Percentiles rank a stretch among this genome's conserved stretches.
These are phyloP conservation scores for Rhinoraja longicauda DNA, from an alignment of 2,797 vertebrate species.

Conservation along the genomic window DNA sequence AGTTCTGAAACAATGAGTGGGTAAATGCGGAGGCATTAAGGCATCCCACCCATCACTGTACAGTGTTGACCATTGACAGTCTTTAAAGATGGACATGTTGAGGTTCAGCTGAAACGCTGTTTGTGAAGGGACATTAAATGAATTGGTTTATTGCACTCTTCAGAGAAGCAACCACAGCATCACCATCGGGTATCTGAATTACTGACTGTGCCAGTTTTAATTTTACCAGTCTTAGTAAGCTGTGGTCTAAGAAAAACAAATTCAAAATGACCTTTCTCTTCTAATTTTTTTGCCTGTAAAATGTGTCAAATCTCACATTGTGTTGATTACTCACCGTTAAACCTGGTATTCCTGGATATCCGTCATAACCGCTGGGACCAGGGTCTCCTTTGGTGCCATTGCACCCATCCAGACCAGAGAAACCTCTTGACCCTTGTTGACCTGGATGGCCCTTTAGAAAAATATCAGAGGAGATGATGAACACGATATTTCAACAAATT, in stretches of 20 bases:
- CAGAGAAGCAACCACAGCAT: neutral
- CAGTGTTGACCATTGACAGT: neutral
- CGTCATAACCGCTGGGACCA: conserved; percentile 53
- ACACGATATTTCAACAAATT: neutral
- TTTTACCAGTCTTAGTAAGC: neutral
- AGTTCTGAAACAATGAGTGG: neutral
- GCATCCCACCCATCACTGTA: no score
- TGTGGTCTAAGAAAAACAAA: neutral
- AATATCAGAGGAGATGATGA: neutral
- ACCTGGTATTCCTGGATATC: conserved; percentile 66
- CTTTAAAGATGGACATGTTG: neutral
- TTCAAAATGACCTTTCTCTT: no score
- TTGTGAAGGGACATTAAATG: neutral
- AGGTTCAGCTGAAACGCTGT: neutral
- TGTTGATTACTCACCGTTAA: conserved; percentile 56
- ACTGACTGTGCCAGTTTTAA: neutral
- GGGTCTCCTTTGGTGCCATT: conserved; percentile 74
- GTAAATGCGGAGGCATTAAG: neutral
- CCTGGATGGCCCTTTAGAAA: conserved; percentile 77
- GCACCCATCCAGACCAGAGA: conserved; percentile 74
- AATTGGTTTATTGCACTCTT: neutral
- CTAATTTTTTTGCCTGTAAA: neutral
- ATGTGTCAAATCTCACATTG: neutral
- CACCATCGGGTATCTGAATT: neutral
- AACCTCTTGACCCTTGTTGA: conserved; percentile 68